phyloP scores from a whole-genome alignment of 2,113 vertebrate species.

The Hassar affinis region DNA sequence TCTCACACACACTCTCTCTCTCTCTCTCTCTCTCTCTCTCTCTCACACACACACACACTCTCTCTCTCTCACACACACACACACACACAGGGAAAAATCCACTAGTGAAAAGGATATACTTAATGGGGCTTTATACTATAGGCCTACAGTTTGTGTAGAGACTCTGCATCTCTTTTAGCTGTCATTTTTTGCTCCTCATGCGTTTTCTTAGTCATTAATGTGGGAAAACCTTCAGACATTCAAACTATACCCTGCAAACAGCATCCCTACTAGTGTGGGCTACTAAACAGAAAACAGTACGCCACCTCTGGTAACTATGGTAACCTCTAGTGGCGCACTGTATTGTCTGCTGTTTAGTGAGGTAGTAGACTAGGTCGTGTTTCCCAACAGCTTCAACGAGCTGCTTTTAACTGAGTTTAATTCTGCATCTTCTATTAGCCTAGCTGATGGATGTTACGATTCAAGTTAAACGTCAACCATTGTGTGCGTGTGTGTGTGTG shows the following conservation, averaged over 20 bases:
- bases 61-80: slow-evolving; percentile 10
- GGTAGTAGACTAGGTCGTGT: not conserved
- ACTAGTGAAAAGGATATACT: not conserved
- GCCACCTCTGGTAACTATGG: slow-evolving; percentile 12
- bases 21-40: too few relatives aligned
- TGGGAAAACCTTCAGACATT: not conserved
- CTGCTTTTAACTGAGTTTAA: not conserved
- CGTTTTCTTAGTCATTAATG: not conserved
- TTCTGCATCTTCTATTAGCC: too few relatives aligned
- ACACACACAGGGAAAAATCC: not conserved
- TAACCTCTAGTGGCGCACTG: slow-evolving; percentile 8
- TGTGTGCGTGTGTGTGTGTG: not conserved
- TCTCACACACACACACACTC: too few relatives aligned
- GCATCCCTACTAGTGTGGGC: not conserved
- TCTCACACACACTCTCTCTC: too few relatives aligned
- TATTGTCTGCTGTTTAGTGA: not conserved
- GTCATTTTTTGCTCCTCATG: not conserved
- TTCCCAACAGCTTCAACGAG: not conserved
- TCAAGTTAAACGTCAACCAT: not conserved
- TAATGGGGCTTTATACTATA: not conserved
- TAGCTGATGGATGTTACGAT: not conserved
- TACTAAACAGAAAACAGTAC: not conserved
- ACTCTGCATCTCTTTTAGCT: not conserved
- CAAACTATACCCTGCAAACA: not conserved
- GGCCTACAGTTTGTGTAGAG: not conserved